Conservation (phyloP, 2,888 invertebrate genomes). For the Drosophila parthenogenetica region DNA sequence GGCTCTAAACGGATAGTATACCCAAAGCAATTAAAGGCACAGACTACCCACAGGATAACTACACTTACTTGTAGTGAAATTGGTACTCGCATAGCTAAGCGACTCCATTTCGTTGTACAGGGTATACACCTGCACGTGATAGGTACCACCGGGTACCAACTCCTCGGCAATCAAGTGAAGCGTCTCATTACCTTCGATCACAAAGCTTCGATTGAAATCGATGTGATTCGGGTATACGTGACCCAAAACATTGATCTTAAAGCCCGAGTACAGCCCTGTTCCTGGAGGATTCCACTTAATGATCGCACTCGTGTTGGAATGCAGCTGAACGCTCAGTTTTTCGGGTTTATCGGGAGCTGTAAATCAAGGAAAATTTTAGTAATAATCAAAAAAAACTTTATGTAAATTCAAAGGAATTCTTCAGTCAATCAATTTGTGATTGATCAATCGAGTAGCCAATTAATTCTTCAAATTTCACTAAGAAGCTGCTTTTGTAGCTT, state of each 20-base stretch:
- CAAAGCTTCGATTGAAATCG: constrained; percentile 87
- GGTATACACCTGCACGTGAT: constrained; percentile 96
- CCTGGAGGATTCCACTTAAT: constrained; percentile 94
- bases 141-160: constrained; percentile 95
- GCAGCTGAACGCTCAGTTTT: constrained; percentile 92
- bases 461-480: too few species aligned
- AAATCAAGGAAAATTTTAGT: constrained; percentile 48
- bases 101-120: constrained; percentile 96
- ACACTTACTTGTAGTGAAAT: constrained; percentile 95
- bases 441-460: too few species aligned
- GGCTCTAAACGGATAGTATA: neutral
- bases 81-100: constrained; percentile 94
- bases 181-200: constrained; percentile 88
- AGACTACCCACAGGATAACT: too few species aligned
- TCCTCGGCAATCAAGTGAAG: constrained; percentile 92
- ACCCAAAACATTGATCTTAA: constrained; percentile 89
- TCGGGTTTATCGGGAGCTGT: constrained; percentile 96
- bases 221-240: constrained; percentile 86
- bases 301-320: constrained; percentile 93
- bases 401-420: too few species aligned
- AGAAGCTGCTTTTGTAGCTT: too few species aligned
- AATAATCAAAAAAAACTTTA: too few species aligned
- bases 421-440: neutral
- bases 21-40: too few species aligned
- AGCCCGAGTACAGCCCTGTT: constrained; percentile 93